Percentiles rank a stretch among this genome's conserved stretches.
Evolutionary conservation across 2,888 invertebrate genomes (phyloP).

Genomic region (Scrobipalpa costella): DNA sequence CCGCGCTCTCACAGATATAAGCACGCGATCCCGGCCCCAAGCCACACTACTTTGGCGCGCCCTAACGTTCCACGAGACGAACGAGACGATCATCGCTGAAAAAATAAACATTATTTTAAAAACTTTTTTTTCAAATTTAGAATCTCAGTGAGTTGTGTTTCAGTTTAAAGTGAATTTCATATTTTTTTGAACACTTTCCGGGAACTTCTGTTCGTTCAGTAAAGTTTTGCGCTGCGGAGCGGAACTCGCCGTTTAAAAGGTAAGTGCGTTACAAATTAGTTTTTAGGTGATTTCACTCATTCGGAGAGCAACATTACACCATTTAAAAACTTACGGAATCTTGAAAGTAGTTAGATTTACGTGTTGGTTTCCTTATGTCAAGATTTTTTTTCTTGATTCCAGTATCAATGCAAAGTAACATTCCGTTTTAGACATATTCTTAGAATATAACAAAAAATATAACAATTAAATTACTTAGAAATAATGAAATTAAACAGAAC

Average conservation of each 20-base stretch:
- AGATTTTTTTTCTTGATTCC: too few species aligned
- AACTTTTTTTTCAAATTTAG: constrained; percentile 13
- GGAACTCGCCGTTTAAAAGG: constrained; percentile 41
- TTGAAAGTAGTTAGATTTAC: too few species aligned
- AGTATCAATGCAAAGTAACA: too few species aligned
- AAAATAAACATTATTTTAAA: constrained; percentile 36
- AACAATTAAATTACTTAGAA: not conserved
- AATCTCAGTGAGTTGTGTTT: constrained; percentile 51
- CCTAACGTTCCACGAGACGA: constrained; percentile 68
- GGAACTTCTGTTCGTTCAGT: constrained; percentile 54
- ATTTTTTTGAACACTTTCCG: constrained; percentile 42
- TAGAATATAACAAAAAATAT: too few species aligned
- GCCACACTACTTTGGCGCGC: constrained; percentile 77
- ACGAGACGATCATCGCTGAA: constrained; percentile 44
- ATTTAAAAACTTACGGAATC: too few species aligned
- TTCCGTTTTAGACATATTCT: too few species aligned
- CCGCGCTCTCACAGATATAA: constrained; percentile 67
- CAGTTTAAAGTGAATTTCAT: constrained; percentile 52
- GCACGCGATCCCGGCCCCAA: constrained; percentile 60
- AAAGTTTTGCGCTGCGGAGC: constrained; percentile 55
- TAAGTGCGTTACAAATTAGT: constrained; percentile 40
- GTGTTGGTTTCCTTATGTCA: too few species aligned
- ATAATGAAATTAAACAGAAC: not conserved
- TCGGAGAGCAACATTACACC: too few species aligned
- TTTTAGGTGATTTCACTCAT: too few species aligned